A percentile compares a stretch with the other conserved stretches of the same genome.
These are phyloP conservation scores for Patiria miniata DNA, from an alignment of 35 echinoderm and acorn worm species.

Conservation along the genomic window DNA sequence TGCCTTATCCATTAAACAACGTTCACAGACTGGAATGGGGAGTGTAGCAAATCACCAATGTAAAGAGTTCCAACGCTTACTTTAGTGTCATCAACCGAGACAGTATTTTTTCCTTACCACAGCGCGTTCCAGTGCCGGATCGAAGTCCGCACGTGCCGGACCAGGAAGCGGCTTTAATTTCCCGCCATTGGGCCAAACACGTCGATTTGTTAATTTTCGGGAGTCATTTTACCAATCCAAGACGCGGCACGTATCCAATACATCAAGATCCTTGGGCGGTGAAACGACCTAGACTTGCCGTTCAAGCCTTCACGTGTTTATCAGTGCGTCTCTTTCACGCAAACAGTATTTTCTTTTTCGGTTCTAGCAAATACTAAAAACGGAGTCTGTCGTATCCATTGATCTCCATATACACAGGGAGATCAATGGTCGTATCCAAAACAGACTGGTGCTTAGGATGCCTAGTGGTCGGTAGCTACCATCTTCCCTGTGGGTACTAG, in stretches of 20 bases:
- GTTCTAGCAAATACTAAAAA: too few species aligned
- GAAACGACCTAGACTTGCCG: neutral
- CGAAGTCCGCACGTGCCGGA: slow-evolving; percentile 19
- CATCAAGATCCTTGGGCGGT: slow-evolving; percentile 20
- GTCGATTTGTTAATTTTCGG: slow-evolving; percentile 28
- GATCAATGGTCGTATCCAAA: too few species aligned
- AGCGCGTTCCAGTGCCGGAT: neutral
- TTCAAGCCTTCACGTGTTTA: neutral
- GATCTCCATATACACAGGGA: too few species aligned
- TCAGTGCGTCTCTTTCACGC: too few species aligned
- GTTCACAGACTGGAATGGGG: neutral
- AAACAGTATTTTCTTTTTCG: too few species aligned
- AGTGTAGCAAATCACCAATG: neutral
- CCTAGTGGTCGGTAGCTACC: too few species aligned
- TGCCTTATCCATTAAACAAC: neutral
- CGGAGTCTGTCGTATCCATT: too few species aligned
- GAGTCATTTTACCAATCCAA: slow-evolving; percentile 25
- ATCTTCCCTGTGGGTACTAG: too few species aligned
- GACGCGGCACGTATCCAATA: slow-evolving; percentile 23
- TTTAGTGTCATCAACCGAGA: slow-evolving; percentile 9
- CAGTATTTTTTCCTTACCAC: neutral
- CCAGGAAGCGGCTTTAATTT: slow-evolving; percentile 15
- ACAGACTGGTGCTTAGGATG: too few species aligned
- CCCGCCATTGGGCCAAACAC: slow-evolving; percentile 20
- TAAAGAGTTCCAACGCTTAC: neutral